A percentile compares a stretch with the other conserved stretches of the same genome.
Evolutionary conservation across 2,888 invertebrate species (phyloP).

Genomic region (Diploptera punctata): DNA sequence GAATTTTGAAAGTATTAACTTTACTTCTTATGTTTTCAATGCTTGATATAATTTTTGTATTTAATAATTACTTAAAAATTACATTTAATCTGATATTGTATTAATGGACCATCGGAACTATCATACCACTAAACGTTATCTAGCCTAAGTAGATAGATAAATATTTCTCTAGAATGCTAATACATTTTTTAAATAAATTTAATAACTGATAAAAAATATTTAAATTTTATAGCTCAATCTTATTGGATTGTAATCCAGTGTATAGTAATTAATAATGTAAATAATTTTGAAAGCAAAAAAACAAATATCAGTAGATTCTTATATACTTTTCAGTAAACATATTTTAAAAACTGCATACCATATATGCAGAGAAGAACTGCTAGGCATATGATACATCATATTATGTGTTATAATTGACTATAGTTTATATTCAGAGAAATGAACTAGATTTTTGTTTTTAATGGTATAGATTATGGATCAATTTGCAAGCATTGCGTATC

Average conservation of each 20-base stretch:
- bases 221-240: constrained; percentile 25
- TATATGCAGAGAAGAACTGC: not conserved
- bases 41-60: not conserved
- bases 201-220: constrained; percentile 15
- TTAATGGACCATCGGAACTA: not conserved
- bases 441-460: constrained; percentile 16
- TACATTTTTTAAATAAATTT: constrained; percentile 9
- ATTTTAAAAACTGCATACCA: not conserved
- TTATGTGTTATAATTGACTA: not conserved
- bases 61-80: not conserved
- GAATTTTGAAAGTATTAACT: too few species aligned
- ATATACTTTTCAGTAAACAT: not conserved
- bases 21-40: not conserved
- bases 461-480: not conserved
- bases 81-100: not conserved
- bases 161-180: constrained; percentile 5
- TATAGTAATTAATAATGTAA: constrained; percentile 19
- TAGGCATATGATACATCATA: not conserved
- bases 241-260: constrained; percentile 14
- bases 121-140: not conserved
- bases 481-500: not conserved
- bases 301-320: not conserved
- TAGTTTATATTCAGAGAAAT: constrained; percentile 2
- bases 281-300: constrained; percentile 11
- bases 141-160: not conserved